phyloP scores from a whole-genome alignment of 2,888 invertebrate genomes.

The Erebia epiphron region DNA sequence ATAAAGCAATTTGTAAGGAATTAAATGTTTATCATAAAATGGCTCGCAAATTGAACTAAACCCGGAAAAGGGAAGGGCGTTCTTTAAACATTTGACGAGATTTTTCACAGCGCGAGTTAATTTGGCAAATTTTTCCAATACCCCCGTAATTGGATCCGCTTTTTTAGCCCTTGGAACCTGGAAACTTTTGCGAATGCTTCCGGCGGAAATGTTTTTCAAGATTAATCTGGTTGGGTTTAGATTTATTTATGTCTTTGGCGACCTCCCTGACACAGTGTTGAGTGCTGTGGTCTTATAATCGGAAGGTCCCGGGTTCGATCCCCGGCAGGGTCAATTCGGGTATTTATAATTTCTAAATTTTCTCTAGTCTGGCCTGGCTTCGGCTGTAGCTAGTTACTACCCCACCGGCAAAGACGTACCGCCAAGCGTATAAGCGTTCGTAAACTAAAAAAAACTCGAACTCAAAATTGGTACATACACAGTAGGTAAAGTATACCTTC shows the following conservation, averaged over 20 bases:
- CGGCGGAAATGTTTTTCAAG: conserved; percentile 1
- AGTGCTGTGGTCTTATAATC: no score
- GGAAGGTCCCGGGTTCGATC: neutral
- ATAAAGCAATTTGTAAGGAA: neutral
- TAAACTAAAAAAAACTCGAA: no score
- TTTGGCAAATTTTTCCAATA: conserved; percentile 39
- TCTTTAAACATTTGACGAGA: conserved; percentile 28
- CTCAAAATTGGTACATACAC: no score
- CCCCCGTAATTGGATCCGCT: conserved; percentile 37
- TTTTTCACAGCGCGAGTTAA: conserved; percentile 29
- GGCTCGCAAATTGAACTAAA: conserved; percentile 32
- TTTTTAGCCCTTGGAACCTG: conserved; percentile 27
- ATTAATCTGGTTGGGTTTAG: conserved; percentile 4
- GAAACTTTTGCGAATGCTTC: conserved; percentile 19
- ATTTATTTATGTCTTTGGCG: neutral
- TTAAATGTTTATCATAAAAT: conserved; percentile 28
- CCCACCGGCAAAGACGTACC: no score
- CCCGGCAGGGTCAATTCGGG: no score
- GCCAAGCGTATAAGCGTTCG: no score
- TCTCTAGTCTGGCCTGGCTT: no score
- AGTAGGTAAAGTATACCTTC: no score
- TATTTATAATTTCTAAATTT: no score
- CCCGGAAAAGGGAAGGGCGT: conserved; percentile 15
- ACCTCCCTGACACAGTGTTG: no score
- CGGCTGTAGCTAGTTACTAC: no score